Percentiles rank a stretch among this genome's conserved stretches.
Conservation (phyloP, 2,113 vertebrate species). For the Aldabrachelys gigantea region DNA sequence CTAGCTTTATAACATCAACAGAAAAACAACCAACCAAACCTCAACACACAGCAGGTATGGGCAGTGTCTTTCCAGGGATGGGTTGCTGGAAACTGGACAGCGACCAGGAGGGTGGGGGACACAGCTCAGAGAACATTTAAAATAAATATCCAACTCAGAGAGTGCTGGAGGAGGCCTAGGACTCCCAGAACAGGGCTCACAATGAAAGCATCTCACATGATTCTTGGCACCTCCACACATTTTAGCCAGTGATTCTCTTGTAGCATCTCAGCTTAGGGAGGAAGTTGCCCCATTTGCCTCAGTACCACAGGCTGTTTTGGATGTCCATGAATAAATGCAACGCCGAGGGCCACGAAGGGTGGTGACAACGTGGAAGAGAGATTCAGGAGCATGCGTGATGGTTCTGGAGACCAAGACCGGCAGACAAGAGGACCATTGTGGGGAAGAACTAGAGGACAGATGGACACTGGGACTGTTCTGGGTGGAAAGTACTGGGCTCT, state of each 20-base stretch:
- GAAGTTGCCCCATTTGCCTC: background rate
- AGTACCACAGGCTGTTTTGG: background rate
- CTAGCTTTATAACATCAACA: conserved; percentile 56
- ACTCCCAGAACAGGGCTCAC: background rate
- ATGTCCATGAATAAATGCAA: background rate
- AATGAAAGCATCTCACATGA: background rate
- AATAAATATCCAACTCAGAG: conserved; percentile 3
- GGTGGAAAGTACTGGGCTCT: background rate
- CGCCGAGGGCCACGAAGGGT: background rate
- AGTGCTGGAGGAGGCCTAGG: background rate
- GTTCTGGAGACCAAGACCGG: background rate
- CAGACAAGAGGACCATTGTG: background rate
- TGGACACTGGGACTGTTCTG: background rate
- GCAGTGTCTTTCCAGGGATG: background rate
- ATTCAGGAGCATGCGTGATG: background rate
- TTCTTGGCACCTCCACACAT: background rate
- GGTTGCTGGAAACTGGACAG: background rate
- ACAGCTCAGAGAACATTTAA: background rate
- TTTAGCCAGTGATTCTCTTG: background rate
- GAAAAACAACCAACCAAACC: background rate
- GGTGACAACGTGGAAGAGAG: accelerated
- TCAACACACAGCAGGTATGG: background rate
- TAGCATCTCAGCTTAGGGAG: background rate
- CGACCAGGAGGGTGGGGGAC: too few species aligned
- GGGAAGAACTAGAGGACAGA: background rate